Percentiles rank a stretch among this genome's conserved stretches.
Evolutionary conservation across 2,888 invertebrate species (phyloP).

Genomic region (Thumatha senex): DNA sequence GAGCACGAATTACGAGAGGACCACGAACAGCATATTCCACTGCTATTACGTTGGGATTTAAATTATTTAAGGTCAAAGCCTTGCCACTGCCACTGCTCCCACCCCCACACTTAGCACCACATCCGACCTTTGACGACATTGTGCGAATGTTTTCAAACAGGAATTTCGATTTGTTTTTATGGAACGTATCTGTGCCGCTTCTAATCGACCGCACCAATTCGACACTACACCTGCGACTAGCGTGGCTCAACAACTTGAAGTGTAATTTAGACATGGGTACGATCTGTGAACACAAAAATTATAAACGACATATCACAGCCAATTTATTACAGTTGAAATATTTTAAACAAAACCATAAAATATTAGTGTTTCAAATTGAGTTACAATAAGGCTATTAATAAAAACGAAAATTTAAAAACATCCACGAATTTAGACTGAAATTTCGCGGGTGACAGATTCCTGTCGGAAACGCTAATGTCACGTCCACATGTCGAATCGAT

Average conservation of each 20-base stretch:
- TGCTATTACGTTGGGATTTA: slow-evolving; percentile 94
- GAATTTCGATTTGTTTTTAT: background rate
- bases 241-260: slow-evolving; percentile 19
- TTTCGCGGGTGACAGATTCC: slow-evolving; percentile 18
- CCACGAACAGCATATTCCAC: slow-evolving; percentile 99
- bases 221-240: slow-evolving; percentile 2
- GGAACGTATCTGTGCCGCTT: background rate
- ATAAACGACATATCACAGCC: slow-evolving; percentile 20
- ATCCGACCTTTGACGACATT: slow-evolving; percentile 43
- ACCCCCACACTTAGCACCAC: background rate
- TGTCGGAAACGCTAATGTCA: slow-evolving; percentile 11
- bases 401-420: background rate
- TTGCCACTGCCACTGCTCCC: slow-evolving; percentile 13
- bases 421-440: background rate
- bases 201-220: background rate
- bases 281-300: slow-evolving; percentile 58
- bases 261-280: slow-evolving; percentile 48
- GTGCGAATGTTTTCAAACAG: slow-evolving; percentile 31
- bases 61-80: slow-evolving; percentile 85
- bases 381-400: no score
- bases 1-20: slow-evolving; percentile 96
- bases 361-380: no score
- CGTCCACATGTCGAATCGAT: slow-evolving; percentile 16
- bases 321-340: background rate
- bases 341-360: background rate